Percentiles rank a stretch among this genome's conserved stretches.
phyloP scores from a whole-genome alignment of 2,113 vertebrate species.

The Campylorhamphus procurvoides region DNA sequence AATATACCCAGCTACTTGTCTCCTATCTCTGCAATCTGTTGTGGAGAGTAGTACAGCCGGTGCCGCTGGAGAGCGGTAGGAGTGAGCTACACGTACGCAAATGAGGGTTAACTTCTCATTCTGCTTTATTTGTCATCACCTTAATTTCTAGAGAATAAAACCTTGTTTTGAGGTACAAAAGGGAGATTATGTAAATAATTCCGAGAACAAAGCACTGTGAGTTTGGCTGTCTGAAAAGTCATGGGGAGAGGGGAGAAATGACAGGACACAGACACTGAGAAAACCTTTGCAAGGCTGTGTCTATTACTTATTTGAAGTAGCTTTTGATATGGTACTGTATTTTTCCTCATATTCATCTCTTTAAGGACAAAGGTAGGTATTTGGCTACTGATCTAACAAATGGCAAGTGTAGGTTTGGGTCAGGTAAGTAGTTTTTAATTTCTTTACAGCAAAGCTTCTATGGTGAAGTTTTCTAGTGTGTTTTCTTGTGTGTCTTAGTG shows the following conservation, averaged over 20 bases:
- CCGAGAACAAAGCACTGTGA: neutral
- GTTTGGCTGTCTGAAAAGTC: neutral
- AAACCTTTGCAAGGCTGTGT: neutral
- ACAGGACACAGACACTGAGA: neutral
- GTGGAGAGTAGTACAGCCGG: neutral
- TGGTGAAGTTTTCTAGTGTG: neutral
- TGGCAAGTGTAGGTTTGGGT: neutral
- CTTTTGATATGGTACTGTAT: neutral
- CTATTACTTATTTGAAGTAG: neutral
- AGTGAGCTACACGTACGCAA: neutral
- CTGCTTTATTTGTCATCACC: neutral
- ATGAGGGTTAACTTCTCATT: neutral
- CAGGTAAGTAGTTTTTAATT: neutral
- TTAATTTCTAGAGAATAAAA: neutral
- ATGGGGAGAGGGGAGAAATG: neutral
- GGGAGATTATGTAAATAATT: neutral
- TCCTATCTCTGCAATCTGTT: neutral
- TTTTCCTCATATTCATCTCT: neutral
- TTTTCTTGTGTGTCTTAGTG: neutral
- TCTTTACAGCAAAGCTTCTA: neutral
- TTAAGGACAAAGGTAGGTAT: neutral
- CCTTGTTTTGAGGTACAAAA: neutral
- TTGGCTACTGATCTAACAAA: neutral
- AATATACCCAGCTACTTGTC: neutral
- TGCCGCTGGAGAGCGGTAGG: neutral